Evolutionary conservation across 1,140 invertebrate genomes (phyloP).

Genomic region (Neodiprion fabricii): DNA sequence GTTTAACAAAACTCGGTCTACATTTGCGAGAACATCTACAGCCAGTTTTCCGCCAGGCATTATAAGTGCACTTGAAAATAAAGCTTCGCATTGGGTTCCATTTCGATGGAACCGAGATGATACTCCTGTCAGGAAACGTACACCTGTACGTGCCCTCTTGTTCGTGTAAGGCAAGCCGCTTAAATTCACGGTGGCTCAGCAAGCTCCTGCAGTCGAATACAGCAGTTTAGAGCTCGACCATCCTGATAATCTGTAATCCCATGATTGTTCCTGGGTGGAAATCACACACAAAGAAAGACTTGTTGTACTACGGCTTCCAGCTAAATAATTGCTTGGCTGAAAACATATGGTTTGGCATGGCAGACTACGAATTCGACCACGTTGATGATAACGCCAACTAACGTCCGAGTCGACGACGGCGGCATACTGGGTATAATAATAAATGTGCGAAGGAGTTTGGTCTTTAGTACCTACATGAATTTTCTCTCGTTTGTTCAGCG

Average conservation of each 20-base stretch:
- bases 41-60: not conserved
- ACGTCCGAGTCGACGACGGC: not conserved
- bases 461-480: not conserved
- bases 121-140: not conserved
- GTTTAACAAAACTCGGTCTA: not conserved
- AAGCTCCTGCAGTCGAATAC: not conserved
- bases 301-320: conserved; percentile 1
- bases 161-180: conserved; percentile 2
- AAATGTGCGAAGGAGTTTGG: not conserved
- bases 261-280: conserved; percentile 11
- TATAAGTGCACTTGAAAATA: not conserved
- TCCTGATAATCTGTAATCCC: conserved; percentile 5
- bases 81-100: not conserved
- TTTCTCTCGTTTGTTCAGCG: not conserved
- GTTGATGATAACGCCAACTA: not conserved
- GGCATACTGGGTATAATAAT: too few species aligned
- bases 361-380: not conserved
- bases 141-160: not conserved
- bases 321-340: not conserved
- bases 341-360: not conserved
- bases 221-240: conserved; percentile 4
- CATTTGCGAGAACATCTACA: not conserved
- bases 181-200: not conserved
- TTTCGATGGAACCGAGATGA: not conserved
- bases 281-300: not conserved